Evolutionary conservation across 2,797 vertebrate species (phyloP), one percentile per base, ranked within the genome.

Genomic region (Notoglanidium macrostoma): DNA sequence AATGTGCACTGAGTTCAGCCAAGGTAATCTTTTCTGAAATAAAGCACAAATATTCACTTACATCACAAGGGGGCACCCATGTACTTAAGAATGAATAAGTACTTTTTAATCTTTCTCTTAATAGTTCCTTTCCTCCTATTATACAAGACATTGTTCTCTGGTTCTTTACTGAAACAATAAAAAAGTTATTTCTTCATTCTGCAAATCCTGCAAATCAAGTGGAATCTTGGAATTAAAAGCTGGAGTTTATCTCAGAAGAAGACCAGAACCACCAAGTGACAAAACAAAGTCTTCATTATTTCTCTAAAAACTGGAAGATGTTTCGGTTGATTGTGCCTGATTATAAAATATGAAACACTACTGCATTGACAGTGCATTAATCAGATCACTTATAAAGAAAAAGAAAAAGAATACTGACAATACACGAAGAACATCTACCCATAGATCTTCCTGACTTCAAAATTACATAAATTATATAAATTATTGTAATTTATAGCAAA

Each of bases 31-130:
- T 35, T 49, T 59, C 5, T 1, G 15, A 82, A 23, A 57, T 26
- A 67, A 81, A 76, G 15, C 14, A 14, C 17, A 23, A 83, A 57
- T 83, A 7, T 49, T 19, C n/a, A 63, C 44, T 51, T 82, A 35
- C 6, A 82, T 65, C 90, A 90, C 88, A 87, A 89, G 91, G 70
- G 87, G 92, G 89, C 78, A 63, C 7, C 55, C 70, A 44, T 35
- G 87, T 17, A 29, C 81, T 76, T 61, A 65, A 67, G 59, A 86
- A 83, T 12, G 19, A 21, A 3, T 12, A 26, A 59, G 55, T 40
- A 40, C 19, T 35, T 57, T 40, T 15, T 54, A 26, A 29, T 46
- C 17, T 9, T 3, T 49, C 5, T 29, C 26, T 21, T 65, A 67
- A 83, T 12, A 23, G 10, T 14, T 44, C 8, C 0, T 61, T 67